These are phyloP conservation scores for Lordiphosa clarofinis DNA, from an alignment of 1,140 invertebrate genomes.

Conservation along the genomic window DNA sequence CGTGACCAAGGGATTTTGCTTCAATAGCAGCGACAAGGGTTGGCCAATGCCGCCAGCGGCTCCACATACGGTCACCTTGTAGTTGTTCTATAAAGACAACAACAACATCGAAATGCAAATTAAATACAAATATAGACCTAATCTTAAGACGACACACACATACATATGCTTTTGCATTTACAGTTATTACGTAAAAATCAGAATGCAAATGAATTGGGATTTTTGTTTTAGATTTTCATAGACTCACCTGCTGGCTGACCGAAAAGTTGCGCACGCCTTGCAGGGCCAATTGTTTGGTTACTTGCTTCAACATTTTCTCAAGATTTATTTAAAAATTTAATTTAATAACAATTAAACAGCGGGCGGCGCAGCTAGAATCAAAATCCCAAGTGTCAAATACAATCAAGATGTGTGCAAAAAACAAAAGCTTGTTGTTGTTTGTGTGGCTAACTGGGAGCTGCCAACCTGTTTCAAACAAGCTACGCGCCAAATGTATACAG, in stretches of 20 bases:
- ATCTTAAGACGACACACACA: neutral
- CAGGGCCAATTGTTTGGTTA: constrained; percentile 74
- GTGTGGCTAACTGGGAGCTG: constrained; percentile 1
- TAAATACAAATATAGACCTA: neutral
- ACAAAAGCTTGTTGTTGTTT: constrained; percentile 16
- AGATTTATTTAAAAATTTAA: constrained; percentile 23
- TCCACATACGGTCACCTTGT: constrained; percentile 97
- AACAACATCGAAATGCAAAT: neutral
- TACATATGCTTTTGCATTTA: constrained; percentile 17
- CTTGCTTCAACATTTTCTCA: constrained; percentile 77
- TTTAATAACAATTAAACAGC: constrained; percentile 29
- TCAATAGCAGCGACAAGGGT: constrained; percentile 96
- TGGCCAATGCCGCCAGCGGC: constrained; percentile 99
- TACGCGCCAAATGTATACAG: constrained; percentile 1
- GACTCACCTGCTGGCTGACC: constrained; percentile 67
- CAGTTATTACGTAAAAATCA: constrained; percentile 58
- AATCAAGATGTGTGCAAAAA: constrained; percentile 24
- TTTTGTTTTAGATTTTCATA: constrained; percentile 2
- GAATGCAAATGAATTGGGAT: constrained; percentile 12
- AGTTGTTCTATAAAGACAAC: constrained; percentile 61
- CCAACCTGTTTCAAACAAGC: neutral
- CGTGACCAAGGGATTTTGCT: constrained; percentile 91
- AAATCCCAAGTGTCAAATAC: constrained; percentile 57
- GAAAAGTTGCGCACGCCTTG: constrained; percentile 75
- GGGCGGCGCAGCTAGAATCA: constrained; percentile 25